These are phyloP conservation scores for Cotesia chilonis DNA, from an alignment of 1,140 invertebrate genomes.

Conservation along the genomic window DNA sequence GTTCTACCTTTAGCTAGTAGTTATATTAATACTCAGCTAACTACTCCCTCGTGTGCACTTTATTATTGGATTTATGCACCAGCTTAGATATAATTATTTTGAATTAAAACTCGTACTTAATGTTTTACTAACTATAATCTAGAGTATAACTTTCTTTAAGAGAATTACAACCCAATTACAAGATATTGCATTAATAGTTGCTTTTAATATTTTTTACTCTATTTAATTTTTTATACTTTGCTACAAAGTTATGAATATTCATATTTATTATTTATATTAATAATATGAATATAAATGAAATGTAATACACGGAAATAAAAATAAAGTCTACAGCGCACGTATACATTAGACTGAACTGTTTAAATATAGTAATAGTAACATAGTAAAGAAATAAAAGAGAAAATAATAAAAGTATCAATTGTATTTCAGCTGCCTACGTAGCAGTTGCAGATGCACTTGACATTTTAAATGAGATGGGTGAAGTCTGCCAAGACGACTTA, in stretches of 20 bases:
- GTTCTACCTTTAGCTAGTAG: neutral
- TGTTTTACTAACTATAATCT: neutral
- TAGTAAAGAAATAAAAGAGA: constrained; percentile 5
- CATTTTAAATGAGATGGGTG: constrained; percentile 41
- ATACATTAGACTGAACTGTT: neutral
- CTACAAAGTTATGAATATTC: too few species aligned
- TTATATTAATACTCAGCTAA: neutral
- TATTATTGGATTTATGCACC: constrained; percentile 31
- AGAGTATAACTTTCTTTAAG: constrained; percentile 10
- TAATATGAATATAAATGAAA: too few species aligned
- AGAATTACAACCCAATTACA: neutral
- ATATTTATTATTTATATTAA: too few species aligned
- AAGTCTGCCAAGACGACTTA: constrained; percentile 25
- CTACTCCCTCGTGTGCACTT: constrained; percentile 6
- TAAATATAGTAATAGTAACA: constrained; percentile 3
- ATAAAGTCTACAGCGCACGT: neutral
- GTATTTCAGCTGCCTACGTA: constrained; percentile 34
- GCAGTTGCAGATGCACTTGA: constrained; percentile 42
- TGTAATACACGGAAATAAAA: too few species aligned
- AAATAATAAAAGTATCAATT: constrained; percentile 35
- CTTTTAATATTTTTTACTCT: too few species aligned
- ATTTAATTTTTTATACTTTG: too few species aligned
- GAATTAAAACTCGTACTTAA: too few species aligned
- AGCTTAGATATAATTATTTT: neutral
- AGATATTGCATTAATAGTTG: too few species aligned